These are phyloP conservation scores for Drosophila anceps DNA, from an alignment of 2,888 invertebrate genomes.

Conservation along the genomic window DNA sequence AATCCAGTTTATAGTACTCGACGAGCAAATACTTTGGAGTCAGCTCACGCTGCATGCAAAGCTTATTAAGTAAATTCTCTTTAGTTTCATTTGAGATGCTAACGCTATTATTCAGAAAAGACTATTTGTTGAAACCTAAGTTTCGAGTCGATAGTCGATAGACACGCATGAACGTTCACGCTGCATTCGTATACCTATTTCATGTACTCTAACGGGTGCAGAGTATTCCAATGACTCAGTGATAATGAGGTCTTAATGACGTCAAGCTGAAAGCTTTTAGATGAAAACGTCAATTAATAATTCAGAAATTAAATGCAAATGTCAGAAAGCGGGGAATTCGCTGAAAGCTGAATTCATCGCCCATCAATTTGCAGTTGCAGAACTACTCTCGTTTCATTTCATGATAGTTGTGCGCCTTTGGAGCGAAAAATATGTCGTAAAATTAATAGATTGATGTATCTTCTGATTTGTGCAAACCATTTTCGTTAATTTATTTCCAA, in stretches of 20 bases:
- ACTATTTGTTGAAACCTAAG: not conserved
- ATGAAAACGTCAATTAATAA: slow-evolving; percentile 49
- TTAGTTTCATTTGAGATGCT: too few relatives aligned
- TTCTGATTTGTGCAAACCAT: not conserved
- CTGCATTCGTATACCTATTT: not conserved
- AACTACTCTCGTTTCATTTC: not conserved
- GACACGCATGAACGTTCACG: not conserved
- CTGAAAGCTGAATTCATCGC: slow-evolving; percentile 15
- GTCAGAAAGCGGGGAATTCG: slow-evolving; percentile 9
- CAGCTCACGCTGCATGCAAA: not conserved
- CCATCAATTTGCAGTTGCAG: slow-evolving; percentile 16
- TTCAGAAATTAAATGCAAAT: slow-evolving; percentile 38
- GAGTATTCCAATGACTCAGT: slow-evolving; percentile 1
- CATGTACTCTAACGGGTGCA: not conserved
- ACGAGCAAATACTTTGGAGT: not conserved
- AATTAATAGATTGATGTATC: not conserved
- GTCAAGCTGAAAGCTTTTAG: slow-evolving; percentile 18
- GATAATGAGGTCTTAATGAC: slow-evolving; percentile 53
- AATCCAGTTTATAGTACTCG: not conserved
- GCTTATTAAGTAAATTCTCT: not conserved
- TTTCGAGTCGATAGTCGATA: not conserved
- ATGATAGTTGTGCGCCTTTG: not conserved
- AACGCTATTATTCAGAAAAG: not conserved
- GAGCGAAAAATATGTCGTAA: not conserved
- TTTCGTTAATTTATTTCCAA: not conserved